phyloP scores from a whole-genome alignment of 2,888 invertebrate genomes.

The Heliconius charithonia region DNA sequence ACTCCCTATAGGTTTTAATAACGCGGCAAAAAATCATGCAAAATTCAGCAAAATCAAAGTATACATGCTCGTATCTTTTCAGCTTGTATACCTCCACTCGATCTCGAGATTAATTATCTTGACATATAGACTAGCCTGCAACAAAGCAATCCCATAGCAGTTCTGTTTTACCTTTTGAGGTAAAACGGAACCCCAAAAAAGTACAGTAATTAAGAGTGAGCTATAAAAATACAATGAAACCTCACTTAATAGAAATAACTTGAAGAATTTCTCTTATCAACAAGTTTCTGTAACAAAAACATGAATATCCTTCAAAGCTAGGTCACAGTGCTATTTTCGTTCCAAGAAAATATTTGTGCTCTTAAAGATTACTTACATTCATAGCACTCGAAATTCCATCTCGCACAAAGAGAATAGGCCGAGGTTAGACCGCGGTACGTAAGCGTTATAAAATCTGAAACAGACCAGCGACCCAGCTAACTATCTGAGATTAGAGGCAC shows the following conservation, averaged over 20 bases:
- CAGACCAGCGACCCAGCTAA: neutral
- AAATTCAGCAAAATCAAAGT: too few species aligned
- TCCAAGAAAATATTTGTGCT: slow-evolving; percentile 20
- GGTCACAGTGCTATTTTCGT: neutral
- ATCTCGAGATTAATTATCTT: too few species aligned
- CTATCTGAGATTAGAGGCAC: neutral
- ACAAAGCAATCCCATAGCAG: too few species aligned
- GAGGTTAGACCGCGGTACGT: neutral
- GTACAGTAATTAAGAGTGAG: neutral
- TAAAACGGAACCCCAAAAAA: neutral
- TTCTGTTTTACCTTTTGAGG: too few species aligned
- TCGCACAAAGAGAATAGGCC: slow-evolving; percentile 9
- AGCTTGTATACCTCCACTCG: too few species aligned
- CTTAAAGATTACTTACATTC: slow-evolving; percentile 6
- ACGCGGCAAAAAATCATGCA: too few species aligned
- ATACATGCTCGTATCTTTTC: too few species aligned
- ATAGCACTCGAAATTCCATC: slow-evolving; percentile 16
- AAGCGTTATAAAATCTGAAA: slow-evolving; percentile 1
- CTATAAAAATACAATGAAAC: neutral
- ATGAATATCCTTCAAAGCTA: neutral
- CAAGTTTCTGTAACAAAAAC: neutral
- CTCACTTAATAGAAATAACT: neutral
- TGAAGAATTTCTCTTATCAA: neutral
- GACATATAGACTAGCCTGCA: too few species aligned
- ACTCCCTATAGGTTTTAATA: too few species aligned